Base-by-base conservation (phyloP, 1,140 invertebrate species). In the Lepidurus arcticus region DNA sequence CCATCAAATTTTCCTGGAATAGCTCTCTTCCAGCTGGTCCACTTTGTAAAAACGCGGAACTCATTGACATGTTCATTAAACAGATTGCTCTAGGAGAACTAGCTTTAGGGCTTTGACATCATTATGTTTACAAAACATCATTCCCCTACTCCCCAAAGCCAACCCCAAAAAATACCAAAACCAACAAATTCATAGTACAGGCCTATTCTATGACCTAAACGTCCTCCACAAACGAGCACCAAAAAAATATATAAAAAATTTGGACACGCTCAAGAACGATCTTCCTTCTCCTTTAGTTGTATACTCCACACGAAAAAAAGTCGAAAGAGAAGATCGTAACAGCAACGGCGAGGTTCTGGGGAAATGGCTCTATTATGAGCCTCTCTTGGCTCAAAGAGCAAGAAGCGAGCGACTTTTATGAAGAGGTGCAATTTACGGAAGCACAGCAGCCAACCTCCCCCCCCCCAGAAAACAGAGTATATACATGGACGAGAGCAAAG, bases 11-110 rank as follows among this genome's bases (percentile, higher is more conserved):
- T 65, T 65, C 53, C 53, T n/a, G 16, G 53, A 65, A 65, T 65
- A 65, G 53, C 53, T 16, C 21, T 16, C 53, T 65, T 65, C 53
- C 53, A 65, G 53, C 53, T 65, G 53, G 6, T 65, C 53, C 21
- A 65, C 53, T 65, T 65, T 65, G 53, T 65, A 65, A 65, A 65
- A 65, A 65, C 53, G 53, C 53, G 21, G 16, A 16, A 21, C 53
- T 65, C 53, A 65, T 65, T 65, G 53, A 65, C 53, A 65, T 65
- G 53, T 65, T 65, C 53, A 65, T 65, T 65, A 65, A 65, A 65
- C 53, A 65, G 21, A 65, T 65, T 65, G 53, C 53, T 65, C 9
- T n/a, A 7, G 53, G n/a, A 65, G 9, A 16, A 21, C 16, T 65
- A n/a, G 9, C 53, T 65, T 21, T 21, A 21, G 53, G 53, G 6